Percentiles rank a stretch among this genome's conserved stretches.
Evolutionary conservation across 1,140 invertebrate genomes (phyloP).

Genomic region (Stegodyphus mimosarum): DNA sequence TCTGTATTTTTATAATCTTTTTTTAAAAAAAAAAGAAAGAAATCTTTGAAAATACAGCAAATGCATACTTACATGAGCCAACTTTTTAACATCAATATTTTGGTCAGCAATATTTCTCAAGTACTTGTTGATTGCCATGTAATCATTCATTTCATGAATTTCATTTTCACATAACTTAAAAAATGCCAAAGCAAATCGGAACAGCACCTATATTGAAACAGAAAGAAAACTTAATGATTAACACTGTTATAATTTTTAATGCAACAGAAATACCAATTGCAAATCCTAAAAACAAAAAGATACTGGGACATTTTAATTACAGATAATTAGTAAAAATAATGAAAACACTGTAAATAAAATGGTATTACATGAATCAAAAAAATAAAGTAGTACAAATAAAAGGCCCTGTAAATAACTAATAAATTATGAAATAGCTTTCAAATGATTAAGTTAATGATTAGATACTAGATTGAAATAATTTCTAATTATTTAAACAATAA

Average conservation of each 20-base stretch:
- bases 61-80: slow-evolving; percentile 39
- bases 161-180: slow-evolving; percentile 71
- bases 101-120: slow-evolving; percentile 69
- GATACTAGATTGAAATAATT: too few relatives aligned
- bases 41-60: too few relatives aligned
- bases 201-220: slow-evolving; percentile 69
- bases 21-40: too few relatives aligned
- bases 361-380: neutral
- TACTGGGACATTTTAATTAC: neutral
- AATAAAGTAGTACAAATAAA: neutral
- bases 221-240: neutral
- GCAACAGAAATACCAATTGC: neutral
- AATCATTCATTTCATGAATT: slow-evolving; percentile 68
- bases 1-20: too few relatives aligned
- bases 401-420: too few relatives aligned
- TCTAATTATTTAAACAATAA: too few relatives aligned
- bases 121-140: slow-evolving; percentile 68
- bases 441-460: too few relatives aligned
- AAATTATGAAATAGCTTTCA: too few relatives aligned
- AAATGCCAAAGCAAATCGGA: slow-evolving; percentile 73
- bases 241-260: slow-evolving; percentile 14
- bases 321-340: neutral
- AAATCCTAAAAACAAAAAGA: neutral
- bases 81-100: slow-evolving; percentile 67
- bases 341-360: neutral